Percentiles rank a stretch among this genome's conserved stretches.
These are phyloP conservation scores for Rhopalosiphum padi DNA, from an alignment of 1,140 invertebrate species.

Conservation along the genomic window DNA sequence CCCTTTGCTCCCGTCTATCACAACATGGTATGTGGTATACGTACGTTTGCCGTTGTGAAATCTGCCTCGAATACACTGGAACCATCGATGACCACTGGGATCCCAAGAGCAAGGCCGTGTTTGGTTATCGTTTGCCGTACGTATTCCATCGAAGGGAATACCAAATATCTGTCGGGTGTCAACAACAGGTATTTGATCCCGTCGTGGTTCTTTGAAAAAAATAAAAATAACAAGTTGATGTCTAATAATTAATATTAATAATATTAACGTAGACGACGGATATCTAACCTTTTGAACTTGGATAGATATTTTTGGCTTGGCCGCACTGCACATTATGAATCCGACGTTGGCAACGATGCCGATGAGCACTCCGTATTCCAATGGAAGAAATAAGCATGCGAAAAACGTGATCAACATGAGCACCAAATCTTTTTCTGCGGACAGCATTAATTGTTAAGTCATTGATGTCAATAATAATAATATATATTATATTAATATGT, in stretches of 20 bases:
- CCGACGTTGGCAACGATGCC: conserved; percentile 86
- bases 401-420: conserved; percentile 85
- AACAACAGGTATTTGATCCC: conserved; percentile 81
- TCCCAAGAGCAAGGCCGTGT: conserved; percentile 70
- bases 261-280: background rate
- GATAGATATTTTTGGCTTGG: conserved; percentile 82
- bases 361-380: conserved; percentile 89
- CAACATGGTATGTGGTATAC: conserved; percentile 63
- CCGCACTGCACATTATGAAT: conserved; percentile 88
- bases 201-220: conserved; percentile 59
- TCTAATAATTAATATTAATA: background rate
- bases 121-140: conserved; percentile 81
- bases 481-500: background rate
- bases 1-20: background rate
- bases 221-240: background rate
- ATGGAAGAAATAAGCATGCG: conserved; percentile 78
- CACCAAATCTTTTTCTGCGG: conserved; percentile 82
- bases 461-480: background rate
- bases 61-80: conserved; percentile 82
- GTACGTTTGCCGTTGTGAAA: conserved; percentile 79
- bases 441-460: background rate
- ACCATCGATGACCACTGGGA: conserved; percentile 82
- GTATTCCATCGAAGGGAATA: conserved; percentile 89
- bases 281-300: conserved; percentile 68
- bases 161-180: conserved; percentile 82